Conservation (phyloP, 2,888 invertebrate species). For the Macrosiphum euphorbiae region DNA sequence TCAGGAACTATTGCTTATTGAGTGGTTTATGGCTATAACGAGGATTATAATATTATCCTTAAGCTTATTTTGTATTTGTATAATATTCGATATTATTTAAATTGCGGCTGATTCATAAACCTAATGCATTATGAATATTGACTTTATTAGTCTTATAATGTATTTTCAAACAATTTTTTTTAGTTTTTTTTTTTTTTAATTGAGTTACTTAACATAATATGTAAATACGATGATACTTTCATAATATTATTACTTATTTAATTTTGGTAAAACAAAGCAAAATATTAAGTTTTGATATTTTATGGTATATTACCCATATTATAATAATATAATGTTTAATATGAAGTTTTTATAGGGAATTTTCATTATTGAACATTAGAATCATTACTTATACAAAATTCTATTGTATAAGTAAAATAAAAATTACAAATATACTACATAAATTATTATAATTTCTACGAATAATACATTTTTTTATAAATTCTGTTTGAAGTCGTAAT, state of each 20-base stretch:
- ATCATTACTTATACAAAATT: neutral
- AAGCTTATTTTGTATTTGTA: neutral
- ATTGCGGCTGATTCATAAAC: neutral
- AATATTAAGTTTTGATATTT: neutral
- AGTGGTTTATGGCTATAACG: neutral
- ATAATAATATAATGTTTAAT: neutral
- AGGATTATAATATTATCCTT: neutral
- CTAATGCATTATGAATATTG: neutral
- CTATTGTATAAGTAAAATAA: neutral
- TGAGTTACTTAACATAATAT: neutral
- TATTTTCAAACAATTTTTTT: neutral
- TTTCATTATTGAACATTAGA: neutral
- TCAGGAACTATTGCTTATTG: neutral
- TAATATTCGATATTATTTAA: neutral
- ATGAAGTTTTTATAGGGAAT: neutral
- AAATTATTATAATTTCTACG: neutral
- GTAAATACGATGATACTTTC: neutral
- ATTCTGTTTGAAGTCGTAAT: neutral
- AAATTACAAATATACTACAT: neutral
- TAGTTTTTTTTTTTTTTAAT: too few relatives aligned
- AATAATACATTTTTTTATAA: neutral
- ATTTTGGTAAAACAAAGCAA: neutral
- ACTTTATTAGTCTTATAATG: neutral
- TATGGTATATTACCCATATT: neutral
- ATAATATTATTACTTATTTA: neutral